Evolutionary conservation across 2,888 invertebrate genomes (phyloP).

Genomic region (Monoplex corrugatus): DNA sequence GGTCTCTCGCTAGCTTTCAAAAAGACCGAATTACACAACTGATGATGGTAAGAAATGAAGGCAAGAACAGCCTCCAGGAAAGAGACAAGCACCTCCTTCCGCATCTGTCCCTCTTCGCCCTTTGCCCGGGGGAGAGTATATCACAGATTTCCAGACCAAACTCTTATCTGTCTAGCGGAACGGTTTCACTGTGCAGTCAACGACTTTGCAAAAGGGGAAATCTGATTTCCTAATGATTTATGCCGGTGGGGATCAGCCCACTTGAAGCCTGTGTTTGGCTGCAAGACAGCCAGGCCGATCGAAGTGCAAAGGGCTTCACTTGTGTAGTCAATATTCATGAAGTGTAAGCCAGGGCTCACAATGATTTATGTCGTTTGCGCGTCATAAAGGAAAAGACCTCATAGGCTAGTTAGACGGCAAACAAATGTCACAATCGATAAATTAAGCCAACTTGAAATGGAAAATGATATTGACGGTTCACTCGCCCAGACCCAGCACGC

Average conservation of each 20-base stretch:
- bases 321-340: constrained; percentile 44
- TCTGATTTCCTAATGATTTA: constrained; percentile 29
- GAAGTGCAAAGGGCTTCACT: constrained; percentile 26
- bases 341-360: constrained; percentile 23
- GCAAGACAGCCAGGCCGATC: not conserved
- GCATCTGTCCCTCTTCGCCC: too few species aligned
- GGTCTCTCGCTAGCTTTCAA: too few species aligned
- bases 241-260: not conserved
- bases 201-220: not conserved
- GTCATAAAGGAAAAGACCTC: constrained; percentile 37
- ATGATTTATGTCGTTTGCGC: constrained; percentile 37
- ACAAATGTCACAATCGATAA: constrained; percentile 44
- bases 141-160: too few species aligned
- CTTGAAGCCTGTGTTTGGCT: not conserved
- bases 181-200: not conserved
- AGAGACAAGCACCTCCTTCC: too few species aligned
- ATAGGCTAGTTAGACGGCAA: constrained; percentile 42
- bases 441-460: constrained; percentile 42
- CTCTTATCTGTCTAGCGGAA: too few species aligned
- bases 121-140: too few species aligned
- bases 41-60: too few species aligned
- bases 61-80: too few species aligned
- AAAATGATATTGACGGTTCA: constrained; percentile 39
- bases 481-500: not conserved
- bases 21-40: too few species aligned